phyloP scores from a whole-genome alignment of 2,113 vertebrate genomes.

The Cottus gobio region DNA sequence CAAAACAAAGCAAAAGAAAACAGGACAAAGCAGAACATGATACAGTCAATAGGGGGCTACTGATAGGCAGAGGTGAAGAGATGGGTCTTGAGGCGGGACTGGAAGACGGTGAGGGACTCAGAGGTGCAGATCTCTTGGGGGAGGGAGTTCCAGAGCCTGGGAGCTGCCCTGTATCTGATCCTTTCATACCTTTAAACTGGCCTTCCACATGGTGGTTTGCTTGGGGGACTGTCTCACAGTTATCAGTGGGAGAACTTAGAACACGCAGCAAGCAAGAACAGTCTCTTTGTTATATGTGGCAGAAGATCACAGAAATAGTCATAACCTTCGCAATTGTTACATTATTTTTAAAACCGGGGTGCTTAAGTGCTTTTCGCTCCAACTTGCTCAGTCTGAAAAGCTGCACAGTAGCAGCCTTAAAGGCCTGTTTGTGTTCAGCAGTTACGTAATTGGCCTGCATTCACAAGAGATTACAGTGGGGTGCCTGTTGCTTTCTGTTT shows the following conservation, averaged over 20 bases:
- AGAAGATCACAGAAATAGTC: constrained; percentile 9
- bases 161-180: no score
- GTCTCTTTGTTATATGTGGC: not conserved
- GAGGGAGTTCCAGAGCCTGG: no score
- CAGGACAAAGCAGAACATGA: no score
- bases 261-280: not conserved
- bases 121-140: no score
- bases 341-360: constrained; percentile 32
- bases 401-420: constrained; percentile 38
- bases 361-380: constrained; percentile 1
- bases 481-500: constrained; percentile 48
- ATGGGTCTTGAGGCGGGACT: no score
- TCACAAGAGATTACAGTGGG: constrained; percentile 55
- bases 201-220: constrained; percentile 17
- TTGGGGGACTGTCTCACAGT: not conserved
- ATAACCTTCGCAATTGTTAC: constrained; percentile 1
- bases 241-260: not conserved
- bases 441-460: constrained; percentile 54
- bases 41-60: no score
- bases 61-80: no score
- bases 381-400: constrained; percentile 27
- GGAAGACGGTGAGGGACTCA: no score
- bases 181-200: constrained; percentile 20
- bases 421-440: constrained; percentile 33
- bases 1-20: no score